These are phyloP conservation scores for Bombus huntii DNA, from an alignment of 1,140 invertebrate genomes.

Conservation along the genomic window DNA sequence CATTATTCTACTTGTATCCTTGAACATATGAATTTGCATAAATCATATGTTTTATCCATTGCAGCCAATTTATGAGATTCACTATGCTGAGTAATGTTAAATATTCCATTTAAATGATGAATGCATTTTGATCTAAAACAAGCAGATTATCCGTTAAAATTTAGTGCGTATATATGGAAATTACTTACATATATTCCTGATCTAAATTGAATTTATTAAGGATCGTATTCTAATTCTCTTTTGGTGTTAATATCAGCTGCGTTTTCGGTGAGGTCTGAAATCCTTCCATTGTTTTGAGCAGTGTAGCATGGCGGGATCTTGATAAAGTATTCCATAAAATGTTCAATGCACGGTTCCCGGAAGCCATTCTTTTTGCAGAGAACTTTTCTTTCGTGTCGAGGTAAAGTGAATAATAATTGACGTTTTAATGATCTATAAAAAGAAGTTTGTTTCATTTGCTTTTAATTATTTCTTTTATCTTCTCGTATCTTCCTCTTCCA, in stretches of 20 bases:
- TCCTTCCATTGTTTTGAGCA: background rate
- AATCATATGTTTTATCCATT: background rate
- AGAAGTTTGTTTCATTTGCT: background rate
- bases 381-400: background rate
- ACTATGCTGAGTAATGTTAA: background rate
- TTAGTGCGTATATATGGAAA: no score
- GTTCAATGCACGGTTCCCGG: background rate
- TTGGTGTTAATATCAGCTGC: no score
- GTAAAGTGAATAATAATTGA: background rate
- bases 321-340: constrained; percentile 17
- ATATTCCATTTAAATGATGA: background rate
- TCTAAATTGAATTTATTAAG: background rate
- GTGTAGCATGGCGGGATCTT: constrained; percentile 24
- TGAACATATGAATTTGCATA: background rate
- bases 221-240: background rate
- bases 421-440: background rate
- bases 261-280: background rate
- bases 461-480: background rate
- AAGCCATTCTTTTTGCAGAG: background rate
- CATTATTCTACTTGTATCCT: background rate
- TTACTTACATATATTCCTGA: no score
- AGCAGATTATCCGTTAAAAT: background rate
- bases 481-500: no score
- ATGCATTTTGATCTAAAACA: background rate
- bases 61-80: background rate